Conservation (phyloP, 2,797 vertebrate species). For the Malurus splendens region DNA sequence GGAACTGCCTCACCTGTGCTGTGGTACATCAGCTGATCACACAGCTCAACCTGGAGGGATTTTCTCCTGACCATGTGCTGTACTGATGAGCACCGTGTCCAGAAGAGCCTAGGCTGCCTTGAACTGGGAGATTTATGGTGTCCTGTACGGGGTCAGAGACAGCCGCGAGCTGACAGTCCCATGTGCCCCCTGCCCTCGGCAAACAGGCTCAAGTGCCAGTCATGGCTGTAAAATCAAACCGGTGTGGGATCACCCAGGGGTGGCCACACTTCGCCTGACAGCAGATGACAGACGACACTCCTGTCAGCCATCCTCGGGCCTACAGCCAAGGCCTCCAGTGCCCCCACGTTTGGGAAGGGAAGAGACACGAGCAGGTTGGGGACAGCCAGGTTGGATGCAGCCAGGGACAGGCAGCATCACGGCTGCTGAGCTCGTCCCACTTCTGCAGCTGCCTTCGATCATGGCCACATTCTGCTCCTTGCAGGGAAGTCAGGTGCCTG, state of each 20-base stretch:
- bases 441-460: neutral
- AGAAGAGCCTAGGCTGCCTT: neutral
- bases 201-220: slow-evolving; percentile 55
- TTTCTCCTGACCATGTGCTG: fast-evolving
- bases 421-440: neutral
- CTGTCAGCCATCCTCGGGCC: neutral
- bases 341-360: neutral
- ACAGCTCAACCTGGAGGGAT: fast-evolving
- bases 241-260: neutral
- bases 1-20: neutral
- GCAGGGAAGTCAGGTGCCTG: fast-evolving
- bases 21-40: neutral
- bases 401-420: neutral
- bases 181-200: slow-evolving; percentile 20
- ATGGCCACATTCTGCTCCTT: neutral
- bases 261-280: slow-evolving; percentile 5
- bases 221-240: slow-evolving; percentile 27
- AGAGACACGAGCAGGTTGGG: neutral
- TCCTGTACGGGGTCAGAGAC: neutral
- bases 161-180: neutral
- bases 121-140: slow-evolving; percentile 10
- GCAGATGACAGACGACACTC: neutral
- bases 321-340: neutral
- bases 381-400: neutral
- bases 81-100: neutral